These are phyloP conservation scores for Tachycineta bicolor DNA, from an alignment of 2,113 vertebrate genomes.

Conservation along the genomic window DNA sequence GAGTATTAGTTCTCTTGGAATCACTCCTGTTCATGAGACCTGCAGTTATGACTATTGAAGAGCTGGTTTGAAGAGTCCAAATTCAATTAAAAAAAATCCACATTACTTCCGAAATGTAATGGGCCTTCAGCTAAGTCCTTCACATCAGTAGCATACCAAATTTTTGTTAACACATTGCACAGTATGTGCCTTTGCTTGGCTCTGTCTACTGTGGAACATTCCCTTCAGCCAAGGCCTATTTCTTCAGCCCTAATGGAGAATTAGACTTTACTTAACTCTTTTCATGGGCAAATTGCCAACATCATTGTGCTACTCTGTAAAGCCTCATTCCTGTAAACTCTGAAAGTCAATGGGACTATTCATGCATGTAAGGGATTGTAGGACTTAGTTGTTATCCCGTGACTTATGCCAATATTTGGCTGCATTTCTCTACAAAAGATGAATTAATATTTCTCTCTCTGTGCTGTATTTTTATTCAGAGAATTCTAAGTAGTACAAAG, in stretches of 20 bases:
- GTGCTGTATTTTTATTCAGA: conserved; percentile 19
- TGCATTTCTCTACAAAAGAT: conserved; percentile 3
- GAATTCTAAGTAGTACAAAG: conserved; percentile 44
- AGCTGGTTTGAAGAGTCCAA: conserved; percentile 11
- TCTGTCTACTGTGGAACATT: conserved; percentile 12
- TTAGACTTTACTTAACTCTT: conserved; percentile 36
- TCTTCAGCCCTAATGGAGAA: conserved; percentile 36
- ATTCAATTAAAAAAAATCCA: not conserved
- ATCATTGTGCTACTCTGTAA: not conserved
- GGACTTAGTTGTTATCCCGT: conserved; percentile 53
- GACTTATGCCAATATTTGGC: conserved; percentile 47
- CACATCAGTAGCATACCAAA: not conserved
- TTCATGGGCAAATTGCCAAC: conserved; percentile 13
- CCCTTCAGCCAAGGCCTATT: conserved; percentile 36
- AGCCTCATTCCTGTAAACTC: not conserved
- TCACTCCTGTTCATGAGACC: conserved; percentile 6
- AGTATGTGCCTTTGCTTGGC: conserved; percentile 16
- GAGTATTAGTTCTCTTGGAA: conserved; percentile 5
- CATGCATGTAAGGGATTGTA: conserved; percentile 43
- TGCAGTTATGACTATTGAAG: conserved; percentile 23
- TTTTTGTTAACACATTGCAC: conserved; percentile 4
- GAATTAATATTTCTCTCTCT: conserved; percentile 28
- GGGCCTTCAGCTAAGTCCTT: conserved; percentile 2
- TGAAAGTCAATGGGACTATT: conserved; percentile 46
- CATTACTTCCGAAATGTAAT: not conserved